Percentiles rank a stretch among this genome's conserved stretches.
phyloP scores from a whole-genome alignment of 2,888 invertebrate genomes.

The Anarsia innoxiella region DNA sequence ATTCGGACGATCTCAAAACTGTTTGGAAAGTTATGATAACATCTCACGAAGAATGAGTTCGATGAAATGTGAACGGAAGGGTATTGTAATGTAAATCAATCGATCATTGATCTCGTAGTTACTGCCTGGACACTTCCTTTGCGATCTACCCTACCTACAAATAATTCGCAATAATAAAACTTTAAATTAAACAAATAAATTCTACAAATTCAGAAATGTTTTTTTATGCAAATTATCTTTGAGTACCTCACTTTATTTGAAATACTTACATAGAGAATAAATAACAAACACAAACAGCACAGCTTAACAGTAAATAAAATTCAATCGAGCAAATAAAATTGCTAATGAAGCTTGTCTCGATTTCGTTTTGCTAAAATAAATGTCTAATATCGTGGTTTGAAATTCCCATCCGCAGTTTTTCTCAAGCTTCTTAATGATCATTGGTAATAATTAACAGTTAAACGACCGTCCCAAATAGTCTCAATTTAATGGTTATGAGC shows the following conservation, averaged over 20 bases:
- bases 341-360: slow-evolving; percentile 26
- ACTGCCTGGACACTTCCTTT: too few relatives aligned
- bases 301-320: slow-evolving; percentile 7
- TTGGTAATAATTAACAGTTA: slow-evolving; percentile 54
- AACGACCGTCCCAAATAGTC: slow-evolving; percentile 51
- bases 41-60: slow-evolving; percentile 27
- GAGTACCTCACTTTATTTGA: too few relatives aligned
- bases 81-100: slow-evolving; percentile 23
- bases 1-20: slow-evolving; percentile 44
- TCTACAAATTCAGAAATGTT: too few relatives aligned
- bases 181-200: too few relatives aligned
- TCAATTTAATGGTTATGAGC: slow-evolving; percentile 64
- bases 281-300: slow-evolving; percentile 4
- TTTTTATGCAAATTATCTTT: too few relatives aligned
- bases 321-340: slow-evolving; percentile 9
- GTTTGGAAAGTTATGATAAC: slow-evolving; percentile 42
- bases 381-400: slow-evolving; percentile 30
- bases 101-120: too few relatives aligned
- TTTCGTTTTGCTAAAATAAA: slow-evolving; percentile 28
- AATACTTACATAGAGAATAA: too few relatives aligned
- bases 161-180: too few relatives aligned
- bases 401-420: slow-evolving; percentile 42
- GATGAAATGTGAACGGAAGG: slow-evolving; percentile 34
- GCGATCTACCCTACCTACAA: too few relatives aligned
- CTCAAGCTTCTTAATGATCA: slow-evolving; percentile 44